Evolutionary conservation across 2,888 invertebrate genomes (phyloP).

Genomic region (Eudemis profundana): DNA sequence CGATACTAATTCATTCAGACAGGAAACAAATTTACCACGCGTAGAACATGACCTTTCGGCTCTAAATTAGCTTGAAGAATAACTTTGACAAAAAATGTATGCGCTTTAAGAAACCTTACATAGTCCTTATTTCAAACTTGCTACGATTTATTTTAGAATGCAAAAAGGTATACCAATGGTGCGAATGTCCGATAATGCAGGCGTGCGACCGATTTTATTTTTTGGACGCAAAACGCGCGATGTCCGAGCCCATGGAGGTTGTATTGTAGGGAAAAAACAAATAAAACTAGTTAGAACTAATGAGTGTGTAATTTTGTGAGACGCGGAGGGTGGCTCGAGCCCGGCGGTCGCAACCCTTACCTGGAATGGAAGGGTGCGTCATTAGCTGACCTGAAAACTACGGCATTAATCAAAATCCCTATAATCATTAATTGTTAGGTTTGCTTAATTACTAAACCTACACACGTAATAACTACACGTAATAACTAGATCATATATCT

Average conservation of each 20-base stretch:
- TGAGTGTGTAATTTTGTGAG: slow-evolving; percentile 81
- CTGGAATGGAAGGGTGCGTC: slow-evolving; percentile 69
- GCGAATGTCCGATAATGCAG: slow-evolving; percentile 4
- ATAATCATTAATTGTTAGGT: slow-evolving; percentile 44
- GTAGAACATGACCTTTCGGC: slow-evolving; percentile 52
- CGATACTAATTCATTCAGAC: slow-evolving; percentile 45
- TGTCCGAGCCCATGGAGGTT: slow-evolving; percentile 53
- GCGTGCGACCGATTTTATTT: slow-evolving; percentile 50
- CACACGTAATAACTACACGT: slow-evolving; percentile 3
- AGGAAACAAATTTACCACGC: slow-evolving; percentile 58
- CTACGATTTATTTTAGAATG: slow-evolving; percentile 21
- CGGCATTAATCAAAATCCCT: slow-evolving; percentile 67
- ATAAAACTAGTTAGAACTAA: slow-evolving; percentile 76
- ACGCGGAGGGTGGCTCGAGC: slow-evolving; percentile 75
- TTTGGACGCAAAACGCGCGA: slow-evolving; percentile 51
- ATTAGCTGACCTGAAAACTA: slow-evolving; percentile 59
- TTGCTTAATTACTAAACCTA: slow-evolving; percentile 34
- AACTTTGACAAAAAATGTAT: slow-evolving; percentile 25
- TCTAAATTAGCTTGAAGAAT: slow-evolving; percentile 50
- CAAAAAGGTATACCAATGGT: neutral
- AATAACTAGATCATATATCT: too few species aligned
- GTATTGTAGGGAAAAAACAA: slow-evolving; percentile 64
- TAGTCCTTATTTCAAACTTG: neutral
- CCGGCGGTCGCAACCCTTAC: slow-evolving; percentile 76
- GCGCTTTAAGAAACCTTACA: neutral